Evolutionary conservation across 2,888 invertebrate species (phyloP).

Genomic region (Ceratothoa steindachneri): DNA sequence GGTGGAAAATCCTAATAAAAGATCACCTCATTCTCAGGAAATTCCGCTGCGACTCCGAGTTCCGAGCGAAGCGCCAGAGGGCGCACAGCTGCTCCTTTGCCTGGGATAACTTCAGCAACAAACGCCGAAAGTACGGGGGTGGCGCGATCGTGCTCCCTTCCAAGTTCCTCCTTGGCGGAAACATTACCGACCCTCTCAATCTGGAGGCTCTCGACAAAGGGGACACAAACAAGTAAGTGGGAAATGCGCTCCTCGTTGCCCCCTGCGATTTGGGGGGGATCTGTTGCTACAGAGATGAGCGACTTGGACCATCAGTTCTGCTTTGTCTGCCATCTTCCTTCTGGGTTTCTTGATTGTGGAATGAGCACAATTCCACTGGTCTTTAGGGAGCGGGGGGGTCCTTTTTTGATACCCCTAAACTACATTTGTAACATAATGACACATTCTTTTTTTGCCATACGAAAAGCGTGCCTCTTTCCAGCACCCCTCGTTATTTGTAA

Average conservation of each 20-base stretch:
- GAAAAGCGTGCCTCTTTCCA: too few relatives aligned
- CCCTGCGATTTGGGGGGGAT: too few relatives aligned
- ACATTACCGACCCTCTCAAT: conserved; percentile 91
- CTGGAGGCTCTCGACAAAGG: conserved; percentile 70
- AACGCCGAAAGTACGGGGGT: background rate
- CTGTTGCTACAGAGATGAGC: too few relatives aligned
- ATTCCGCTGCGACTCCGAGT: background rate
- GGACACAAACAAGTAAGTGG: background rate
- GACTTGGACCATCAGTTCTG: too few relatives aligned
- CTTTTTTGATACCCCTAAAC: too few relatives aligned
- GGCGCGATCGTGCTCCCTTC: conserved; percentile 64
- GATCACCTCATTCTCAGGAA: too few relatives aligned
- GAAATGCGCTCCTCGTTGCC: background rate
- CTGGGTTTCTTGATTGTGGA: too few relatives aligned
- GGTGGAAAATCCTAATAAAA: too few relatives aligned
- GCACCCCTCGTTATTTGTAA: too few relatives aligned
- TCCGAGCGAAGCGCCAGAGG: conserved; percentile 33
- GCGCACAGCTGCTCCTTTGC: conserved; percentile 28
- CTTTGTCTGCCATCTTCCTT: too few relatives aligned
- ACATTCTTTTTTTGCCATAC: too few relatives aligned
- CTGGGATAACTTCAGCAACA: background rate
- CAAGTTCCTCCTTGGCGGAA: conserved; percentile 89
- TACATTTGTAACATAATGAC: too few relatives aligned
- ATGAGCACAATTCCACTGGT: background rate
- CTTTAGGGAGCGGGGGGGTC: background rate